These are phyloP conservation scores for Capitulum mitella DNA, from an alignment of 2,888 invertebrate genomes.

Conservation along the genomic window DNA sequence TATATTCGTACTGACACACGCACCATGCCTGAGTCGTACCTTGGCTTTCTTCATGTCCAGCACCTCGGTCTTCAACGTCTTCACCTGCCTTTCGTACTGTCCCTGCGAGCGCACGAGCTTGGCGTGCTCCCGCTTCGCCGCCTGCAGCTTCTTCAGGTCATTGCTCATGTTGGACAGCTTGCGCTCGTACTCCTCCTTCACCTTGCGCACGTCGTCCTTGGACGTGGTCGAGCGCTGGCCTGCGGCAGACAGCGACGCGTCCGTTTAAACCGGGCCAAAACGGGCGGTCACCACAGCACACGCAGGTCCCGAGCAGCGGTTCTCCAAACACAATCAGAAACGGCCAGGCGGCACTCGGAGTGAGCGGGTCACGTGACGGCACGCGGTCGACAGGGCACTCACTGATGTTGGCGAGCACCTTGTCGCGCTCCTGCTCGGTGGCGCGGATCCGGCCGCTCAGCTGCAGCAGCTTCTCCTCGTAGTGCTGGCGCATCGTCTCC, in stretches of 20 bases:
- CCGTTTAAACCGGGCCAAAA: no score
- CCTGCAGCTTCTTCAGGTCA: conserved; percentile 73
- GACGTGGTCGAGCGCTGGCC: conserved; percentile 35
- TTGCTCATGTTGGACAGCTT: conserved; percentile 74
- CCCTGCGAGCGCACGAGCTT: conserved; percentile 71
- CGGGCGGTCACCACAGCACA: no score
- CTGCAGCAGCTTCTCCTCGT: conserved; percentile 81
- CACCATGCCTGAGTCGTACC: no score
- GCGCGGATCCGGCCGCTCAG: conserved; percentile 77
- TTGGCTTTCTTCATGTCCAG: conserved; percentile 75
- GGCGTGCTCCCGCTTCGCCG: conserved; percentile 81
- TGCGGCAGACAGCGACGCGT: no score
- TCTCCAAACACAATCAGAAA: no score
- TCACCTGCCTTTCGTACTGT: conserved; percentile 65
- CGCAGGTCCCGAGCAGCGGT: no score
- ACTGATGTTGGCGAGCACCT: conserved; percentile 56
- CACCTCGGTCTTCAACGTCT: conserved; percentile 63
- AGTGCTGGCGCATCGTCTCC: conserved; percentile 76
- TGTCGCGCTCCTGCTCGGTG: conserved; percentile 85
- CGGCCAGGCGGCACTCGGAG: no score
- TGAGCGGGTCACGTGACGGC: no score
- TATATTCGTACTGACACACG: no score
- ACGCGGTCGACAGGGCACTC: no score
- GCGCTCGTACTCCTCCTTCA: conserved; percentile 82
- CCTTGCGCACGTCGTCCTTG: conserved; percentile 55